Evolutionary conservation across 2,888 invertebrate species (phyloP).

Genomic region (Gandaritis pyraliata): DNA sequence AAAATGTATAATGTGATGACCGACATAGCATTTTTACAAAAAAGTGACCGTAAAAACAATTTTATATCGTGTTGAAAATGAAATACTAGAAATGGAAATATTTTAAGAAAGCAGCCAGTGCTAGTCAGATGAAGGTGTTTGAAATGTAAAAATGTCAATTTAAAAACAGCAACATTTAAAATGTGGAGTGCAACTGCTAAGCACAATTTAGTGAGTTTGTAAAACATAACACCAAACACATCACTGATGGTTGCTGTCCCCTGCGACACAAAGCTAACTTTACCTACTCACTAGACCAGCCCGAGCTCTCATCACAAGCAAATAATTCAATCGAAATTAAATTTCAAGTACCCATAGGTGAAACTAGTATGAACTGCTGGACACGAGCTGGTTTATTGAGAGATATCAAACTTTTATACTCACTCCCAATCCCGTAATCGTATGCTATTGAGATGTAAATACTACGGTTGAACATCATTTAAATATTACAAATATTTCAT

Average conservation of each 20-base stretch:
- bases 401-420: constrained; percentile 38
- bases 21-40: too few relatives aligned
- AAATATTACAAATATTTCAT: not conserved
- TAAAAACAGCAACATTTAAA: constrained; percentile 3
- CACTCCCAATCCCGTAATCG: constrained; percentile 43
- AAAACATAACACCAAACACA: constrained; percentile 12
- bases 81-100: not conserved
- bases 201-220: not conserved
- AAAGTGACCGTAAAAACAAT: not conserved
- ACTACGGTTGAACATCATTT: constrained; percentile 21
- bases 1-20: not conserved
- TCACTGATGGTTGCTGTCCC: constrained; percentile 57
- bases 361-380: too few relatives aligned
- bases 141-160: not conserved
- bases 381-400: constrained; percentile 33
- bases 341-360: not conserved
- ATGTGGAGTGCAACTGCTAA: not conserved
- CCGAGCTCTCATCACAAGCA: constrained; percentile 9
- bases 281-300: constrained; percentile 16
- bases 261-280: constrained; percentile 50
- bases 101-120: constrained; percentile 5
- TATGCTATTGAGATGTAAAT: constrained; percentile 43
- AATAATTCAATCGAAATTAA: not conserved
- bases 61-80: not conserved
- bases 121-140: not conserved